Conservation (phyloP, 2,797 vertebrate genomes). For the Centroberyx gerrardi region DNA sequence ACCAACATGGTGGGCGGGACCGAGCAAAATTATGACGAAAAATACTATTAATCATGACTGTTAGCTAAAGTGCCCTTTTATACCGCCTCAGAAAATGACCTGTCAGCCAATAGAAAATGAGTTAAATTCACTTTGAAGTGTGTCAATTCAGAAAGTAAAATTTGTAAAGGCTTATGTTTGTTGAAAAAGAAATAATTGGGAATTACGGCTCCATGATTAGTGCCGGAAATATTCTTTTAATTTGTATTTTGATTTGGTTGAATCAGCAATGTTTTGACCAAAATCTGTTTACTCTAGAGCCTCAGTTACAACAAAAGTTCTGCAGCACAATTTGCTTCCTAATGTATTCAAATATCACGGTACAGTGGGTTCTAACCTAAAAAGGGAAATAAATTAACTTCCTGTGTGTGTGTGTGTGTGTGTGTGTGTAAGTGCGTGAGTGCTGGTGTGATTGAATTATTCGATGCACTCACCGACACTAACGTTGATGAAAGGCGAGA, state of each 20-base stretch:
- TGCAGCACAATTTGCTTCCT: not conserved
- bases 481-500: not conserved
- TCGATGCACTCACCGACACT: not conserved
- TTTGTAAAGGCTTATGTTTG: not conserved
- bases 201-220: no score
- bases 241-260: no score
- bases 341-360: conserved; percentile 15
- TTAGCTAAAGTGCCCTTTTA: no score
- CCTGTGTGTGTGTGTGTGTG: not conserved
- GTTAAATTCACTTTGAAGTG: not conserved
- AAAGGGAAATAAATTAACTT: not conserved
- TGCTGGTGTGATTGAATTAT: conserved; percentile 3
- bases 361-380: not conserved
- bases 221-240: no score
- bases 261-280: no score
- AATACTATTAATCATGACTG: no score
- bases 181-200: not conserved
- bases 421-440: not conserved
- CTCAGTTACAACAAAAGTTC: not conserved
- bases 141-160: not conserved
- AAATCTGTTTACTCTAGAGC: no score
- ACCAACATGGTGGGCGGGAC: not conserved
- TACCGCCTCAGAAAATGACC: no score
- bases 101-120: no score
- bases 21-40: not conserved